phyloP scores from a whole-genome alignment of 35 echinoderm and acorn worm genomes.

The Diadema setosum region DNA sequence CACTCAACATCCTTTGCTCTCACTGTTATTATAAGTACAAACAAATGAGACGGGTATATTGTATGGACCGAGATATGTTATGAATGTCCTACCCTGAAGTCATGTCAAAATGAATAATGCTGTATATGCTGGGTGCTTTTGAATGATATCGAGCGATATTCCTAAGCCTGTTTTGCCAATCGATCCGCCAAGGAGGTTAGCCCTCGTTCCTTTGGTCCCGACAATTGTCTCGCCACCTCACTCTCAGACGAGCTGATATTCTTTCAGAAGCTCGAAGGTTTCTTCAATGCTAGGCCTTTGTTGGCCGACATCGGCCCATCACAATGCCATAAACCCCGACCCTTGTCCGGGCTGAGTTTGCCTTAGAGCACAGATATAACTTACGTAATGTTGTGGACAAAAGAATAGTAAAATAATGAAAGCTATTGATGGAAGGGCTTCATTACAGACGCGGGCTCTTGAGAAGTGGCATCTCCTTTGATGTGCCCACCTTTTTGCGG shows the following conservation, averaged over 20 bases:
- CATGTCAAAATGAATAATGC: not conserved
- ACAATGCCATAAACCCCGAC: not conserved
- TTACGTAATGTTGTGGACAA: not conserved
- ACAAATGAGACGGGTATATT: too few relatives aligned
- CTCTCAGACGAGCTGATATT: not conserved
- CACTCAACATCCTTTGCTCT: too few relatives aligned
- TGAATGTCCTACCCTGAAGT: too few relatives aligned
- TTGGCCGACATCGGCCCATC: not conserved
- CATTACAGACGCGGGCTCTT: not conserved
- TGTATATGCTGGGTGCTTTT: not conserved
- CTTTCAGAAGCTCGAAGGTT: not conserved
- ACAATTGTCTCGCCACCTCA: not conserved
- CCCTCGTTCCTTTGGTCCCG: too few relatives aligned
- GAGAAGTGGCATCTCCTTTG: not conserved
- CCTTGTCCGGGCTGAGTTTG: not conserved
- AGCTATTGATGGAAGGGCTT: not conserved
- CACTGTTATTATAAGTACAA: too few relatives aligned
- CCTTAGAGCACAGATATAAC: not conserved
- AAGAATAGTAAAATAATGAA: too few relatives aligned
- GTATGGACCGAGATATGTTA: too few relatives aligned
- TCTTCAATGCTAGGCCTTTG: not conserved
- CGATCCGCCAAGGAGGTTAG: not conserved
- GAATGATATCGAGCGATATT: not conserved
- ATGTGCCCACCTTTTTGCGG: not conserved
- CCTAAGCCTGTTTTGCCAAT: not conserved